Evolutionary conservation across 2,113 vertebrate species (phyloP), one percentile per base, ranked within the genome.

Genomic region (Gambusia holbrooki): DNA sequence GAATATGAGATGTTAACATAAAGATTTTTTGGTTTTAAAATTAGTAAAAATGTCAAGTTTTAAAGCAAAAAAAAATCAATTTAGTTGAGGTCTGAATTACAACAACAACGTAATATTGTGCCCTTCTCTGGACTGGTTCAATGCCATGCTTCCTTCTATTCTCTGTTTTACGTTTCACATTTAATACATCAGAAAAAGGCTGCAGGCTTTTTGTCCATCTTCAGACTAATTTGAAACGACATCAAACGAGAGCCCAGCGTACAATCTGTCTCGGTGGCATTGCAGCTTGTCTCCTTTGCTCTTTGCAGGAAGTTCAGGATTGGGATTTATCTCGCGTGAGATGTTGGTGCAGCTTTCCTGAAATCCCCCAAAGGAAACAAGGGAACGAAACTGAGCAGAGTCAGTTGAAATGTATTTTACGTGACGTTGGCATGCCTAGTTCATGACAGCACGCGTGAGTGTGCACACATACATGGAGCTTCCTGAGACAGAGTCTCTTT

Each of bases 401-500:
- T n/a, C 62, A 35, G 64, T 69, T 74, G 11, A 74, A 80, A 73
- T 22, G 29, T 15, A 13, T 51, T 79, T 40, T 68, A 77, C 42
- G 76, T 77, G 63, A 33, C 48, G 30, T 37, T 17, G 71, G 75
- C 74, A 74, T 79, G 71, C 65, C 60, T 33, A 48, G 17, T 68
- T 27, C 69, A 48, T 67, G 40, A 29, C 6, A 27, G 8, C 66
- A 65, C 40, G 27, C 58, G 66, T 73, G 32, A 35, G n/a, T 63
- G 74, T 28, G 72, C 79, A 81, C 72, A 35, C 72, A 90, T 83
- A 92, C 69, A 89, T 63, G 79, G 30, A 73, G 74, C 90, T 90
- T 92, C 66, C 73, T 60, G 74, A 78, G 89, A 88, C 84, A 87
- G 75, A 89, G 89, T 86, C 77, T 74, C 84, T 87, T 88, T 92